phyloP scores from a whole-genome alignment of 1,140 invertebrate genomes.

The Octopus bimaculoides region DNA sequence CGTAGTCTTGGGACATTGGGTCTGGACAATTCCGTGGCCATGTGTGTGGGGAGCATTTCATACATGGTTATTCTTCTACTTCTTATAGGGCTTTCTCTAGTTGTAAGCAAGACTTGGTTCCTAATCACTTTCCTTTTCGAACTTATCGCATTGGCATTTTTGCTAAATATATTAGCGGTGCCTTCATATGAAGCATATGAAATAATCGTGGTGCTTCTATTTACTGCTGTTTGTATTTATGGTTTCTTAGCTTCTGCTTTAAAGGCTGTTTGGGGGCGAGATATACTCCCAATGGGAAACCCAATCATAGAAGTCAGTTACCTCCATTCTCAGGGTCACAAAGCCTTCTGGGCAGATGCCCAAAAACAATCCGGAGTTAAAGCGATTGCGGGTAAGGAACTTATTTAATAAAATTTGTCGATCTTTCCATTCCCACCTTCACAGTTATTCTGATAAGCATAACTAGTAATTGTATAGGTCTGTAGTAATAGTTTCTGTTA shows the following conservation, averaged over 20 bases:
- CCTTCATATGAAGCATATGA: constrained; percentile 27
- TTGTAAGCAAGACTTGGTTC: constrained; percentile 36
- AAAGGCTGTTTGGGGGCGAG: constrained; percentile 28
- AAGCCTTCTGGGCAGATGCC: constrained; percentile 34
- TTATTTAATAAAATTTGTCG: too few species aligned
- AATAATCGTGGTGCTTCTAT: constrained; percentile 30
- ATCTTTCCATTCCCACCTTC: too few species aligned
- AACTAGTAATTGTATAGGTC: too few species aligned
- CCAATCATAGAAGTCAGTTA: constrained; percentile 39
- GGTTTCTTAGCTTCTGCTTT: constrained; percentile 33
- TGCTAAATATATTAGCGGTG: constrained; percentile 25
- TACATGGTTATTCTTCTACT: constrained; percentile 33
- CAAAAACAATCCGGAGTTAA: constrained; percentile 36
- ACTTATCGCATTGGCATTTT: constrained; percentile 32
- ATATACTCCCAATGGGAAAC: constrained; percentile 37
- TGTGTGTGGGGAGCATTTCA: constrained; percentile 26
- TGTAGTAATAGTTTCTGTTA: too few species aligned
- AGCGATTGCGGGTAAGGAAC: constrained; percentile 34
- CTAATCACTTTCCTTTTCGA: constrained; percentile 30
- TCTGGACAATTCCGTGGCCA: constrained; percentile 23
- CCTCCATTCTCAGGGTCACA: constrained; percentile 29
- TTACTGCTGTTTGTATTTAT: constrained; percentile 35
- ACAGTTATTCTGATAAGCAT: too few species aligned
- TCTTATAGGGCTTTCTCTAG: constrained; percentile 29
- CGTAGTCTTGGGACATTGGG: constrained; percentile 25